Evolutionary conservation across 2,797 vertebrate genomes (phyloP), one percentile per base, ranked within the genome.

Genomic region (Lateolabrax maculatus): DNA sequence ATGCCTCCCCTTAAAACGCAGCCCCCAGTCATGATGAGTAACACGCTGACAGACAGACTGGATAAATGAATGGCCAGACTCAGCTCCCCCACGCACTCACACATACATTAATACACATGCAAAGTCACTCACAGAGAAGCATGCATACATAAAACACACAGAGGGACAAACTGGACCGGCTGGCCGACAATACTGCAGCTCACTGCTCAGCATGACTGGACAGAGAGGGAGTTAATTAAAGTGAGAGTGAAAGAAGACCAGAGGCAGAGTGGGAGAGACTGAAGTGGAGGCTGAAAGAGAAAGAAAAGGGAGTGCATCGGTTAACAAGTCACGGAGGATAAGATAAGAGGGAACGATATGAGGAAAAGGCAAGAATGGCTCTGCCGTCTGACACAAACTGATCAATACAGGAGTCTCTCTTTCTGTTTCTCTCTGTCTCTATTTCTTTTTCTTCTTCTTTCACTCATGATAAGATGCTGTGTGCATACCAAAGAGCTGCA

Each of bases 21-120:
- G 67, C 75, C 71, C 29, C 29, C 56, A 48, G 75, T n/a, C 66
- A 61, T 57, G 80, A 87, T 90, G 87, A 89, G 81, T 87, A 89
- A 82, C 83, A 81, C 67, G 31, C 77, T 63, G 81, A 74, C 76
- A 49, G 71, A 67, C 6, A 34, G 31, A 34, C 60, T 37, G 58
- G 27, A 62, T 49, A 49, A 49, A 84, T 79, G 18, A 78, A 52
- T 8, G 73, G 34, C 73, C 39, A 75, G 77, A 85, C 81, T 58
- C 66, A 49, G 0, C 64, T 66, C 49, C 49, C 72, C 13, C 77
- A 53, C 44, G 5, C 66, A 25, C 55, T 71, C 29, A 68, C 51
- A 58, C 49, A 67, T 51, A 49, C 51, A 77, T n/a, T n/a, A n/a
- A n/a, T 23, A 48, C 29, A 72, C 48, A 66, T 36, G 51, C 21